Percentiles rank a stretch among this genome's conserved stretches.
Evolutionary conservation across 2,888 invertebrate genomes (phyloP).

Genomic region (Drosophila buzzatii): DNA sequence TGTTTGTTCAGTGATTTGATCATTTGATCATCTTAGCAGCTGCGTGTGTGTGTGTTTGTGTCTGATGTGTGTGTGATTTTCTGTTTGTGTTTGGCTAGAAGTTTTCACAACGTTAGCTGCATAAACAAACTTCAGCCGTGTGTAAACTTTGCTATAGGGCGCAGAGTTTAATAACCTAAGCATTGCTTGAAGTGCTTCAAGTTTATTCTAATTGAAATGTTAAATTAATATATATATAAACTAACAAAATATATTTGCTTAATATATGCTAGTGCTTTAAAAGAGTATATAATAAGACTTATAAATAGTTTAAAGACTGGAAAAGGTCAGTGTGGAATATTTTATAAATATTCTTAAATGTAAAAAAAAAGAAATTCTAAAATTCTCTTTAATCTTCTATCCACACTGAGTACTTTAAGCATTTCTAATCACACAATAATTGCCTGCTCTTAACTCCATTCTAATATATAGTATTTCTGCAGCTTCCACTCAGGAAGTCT

Average conservation of each 20-base stretch:
- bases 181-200: neutral
- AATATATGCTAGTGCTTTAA: too few species aligned
- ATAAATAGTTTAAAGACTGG: too few species aligned
- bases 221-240: too few species aligned
- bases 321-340: too few species aligned
- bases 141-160: neutral
- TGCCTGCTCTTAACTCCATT: neutral
- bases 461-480: neutral
- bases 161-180: constrained; percentile 49
- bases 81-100: constrained; percentile 22
- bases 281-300: too few species aligned
- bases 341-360: neutral
- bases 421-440: neutral
- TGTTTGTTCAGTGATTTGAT: constrained; percentile 68
- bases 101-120: constrained; percentile 62
- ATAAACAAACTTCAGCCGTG: constrained; percentile 54
- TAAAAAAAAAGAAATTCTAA: neutral
- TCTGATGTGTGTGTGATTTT: constrained; percentile 12
- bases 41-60: neutral
- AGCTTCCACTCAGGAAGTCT: neutral
- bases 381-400: neutral
- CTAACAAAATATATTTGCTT: too few species aligned
- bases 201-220: constrained; percentile 8
- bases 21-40: constrained; percentile 34
- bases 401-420: neutral